Evolutionary conservation across 2,888 invertebrate species (phyloP).

Genomic region (Stenurella melanura): DNA sequence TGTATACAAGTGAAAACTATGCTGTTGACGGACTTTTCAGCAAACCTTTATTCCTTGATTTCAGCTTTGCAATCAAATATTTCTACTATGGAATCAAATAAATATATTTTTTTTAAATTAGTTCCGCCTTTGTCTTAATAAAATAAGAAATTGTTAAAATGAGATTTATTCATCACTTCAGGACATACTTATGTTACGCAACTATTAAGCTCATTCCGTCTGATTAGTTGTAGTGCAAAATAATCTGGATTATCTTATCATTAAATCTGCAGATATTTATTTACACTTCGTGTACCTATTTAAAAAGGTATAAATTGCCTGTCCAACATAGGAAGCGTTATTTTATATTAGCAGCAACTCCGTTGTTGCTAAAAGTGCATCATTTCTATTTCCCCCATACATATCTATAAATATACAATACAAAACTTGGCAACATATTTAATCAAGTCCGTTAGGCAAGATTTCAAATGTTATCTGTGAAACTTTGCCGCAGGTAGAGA

Average conservation of each 20-base stretch:
- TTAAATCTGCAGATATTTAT: slow-evolving; percentile 18
- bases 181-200: neutral
- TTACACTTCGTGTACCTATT: neutral
- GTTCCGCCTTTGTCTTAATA: too few species aligned
- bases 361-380: slow-evolving; percentile 4
- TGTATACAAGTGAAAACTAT: too few species aligned
- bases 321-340: neutral
- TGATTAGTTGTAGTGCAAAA: neutral
- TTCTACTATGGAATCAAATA: too few species aligned
- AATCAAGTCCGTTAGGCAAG: neutral
- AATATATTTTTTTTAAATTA: too few species aligned
- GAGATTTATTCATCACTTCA: neutral
- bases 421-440: slow-evolving; percentile 18
- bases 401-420: slow-evolving; percentile 13
- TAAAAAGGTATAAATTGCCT: slow-evolving; percentile 10
- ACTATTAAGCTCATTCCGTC: neutral
- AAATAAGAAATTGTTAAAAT: too few species aligned
- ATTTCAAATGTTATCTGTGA: neutral
- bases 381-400: slow-evolving; percentile 5
- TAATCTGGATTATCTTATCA: slow-evolving; percentile 9
- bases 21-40: too few species aligned
- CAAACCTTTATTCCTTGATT: too few species aligned
- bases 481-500: slow-evolving; percentile 29
- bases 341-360: neutral
- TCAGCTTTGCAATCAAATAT: too few species aligned